Conservation (phyloP, 2,113 vertebrate species). For the Zosterops japonicus region DNA sequence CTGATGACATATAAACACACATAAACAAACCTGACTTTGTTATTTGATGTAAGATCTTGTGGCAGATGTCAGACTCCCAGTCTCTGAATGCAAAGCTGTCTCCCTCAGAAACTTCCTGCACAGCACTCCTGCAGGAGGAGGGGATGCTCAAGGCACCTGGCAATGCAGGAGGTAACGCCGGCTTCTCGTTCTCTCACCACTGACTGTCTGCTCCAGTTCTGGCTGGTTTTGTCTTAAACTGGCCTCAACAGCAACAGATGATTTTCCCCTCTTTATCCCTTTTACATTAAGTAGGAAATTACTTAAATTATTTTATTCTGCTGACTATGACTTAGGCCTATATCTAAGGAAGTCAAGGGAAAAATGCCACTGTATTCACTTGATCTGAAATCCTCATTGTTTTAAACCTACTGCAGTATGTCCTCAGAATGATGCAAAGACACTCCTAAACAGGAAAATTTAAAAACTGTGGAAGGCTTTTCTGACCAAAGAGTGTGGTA, state of each 20-base stretch:
- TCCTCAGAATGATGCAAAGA: neutral
- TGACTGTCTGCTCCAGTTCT: neutral
- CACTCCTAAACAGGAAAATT: neutral
- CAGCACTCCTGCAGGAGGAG: neutral
- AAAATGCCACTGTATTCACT: neutral
- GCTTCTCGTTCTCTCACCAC: neutral
- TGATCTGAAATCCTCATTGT: neutral
- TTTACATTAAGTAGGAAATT: neutral
- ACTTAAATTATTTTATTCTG: neutral
- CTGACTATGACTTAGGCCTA: neutral
- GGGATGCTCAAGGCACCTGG: neutral
- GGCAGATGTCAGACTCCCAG: neutral
- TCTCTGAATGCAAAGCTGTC: neutral
- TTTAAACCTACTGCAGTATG: neutral
- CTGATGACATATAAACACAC: neutral
- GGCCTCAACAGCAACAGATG: neutral
- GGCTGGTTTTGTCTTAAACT: neutral
- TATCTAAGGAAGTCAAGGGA: neutral
- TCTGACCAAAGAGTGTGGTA: neutral
- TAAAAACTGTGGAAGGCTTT: neutral
- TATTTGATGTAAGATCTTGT: neutral
- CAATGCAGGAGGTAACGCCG: fast-evolving
- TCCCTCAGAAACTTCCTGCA: neutral
- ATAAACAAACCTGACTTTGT: neutral
- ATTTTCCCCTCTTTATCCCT: neutral